Percentiles rank a stretch among this genome's conserved stretches.
Conservation (phyloP, 2,888 invertebrate genomes). For the Cataglyphis livida region DNA sequence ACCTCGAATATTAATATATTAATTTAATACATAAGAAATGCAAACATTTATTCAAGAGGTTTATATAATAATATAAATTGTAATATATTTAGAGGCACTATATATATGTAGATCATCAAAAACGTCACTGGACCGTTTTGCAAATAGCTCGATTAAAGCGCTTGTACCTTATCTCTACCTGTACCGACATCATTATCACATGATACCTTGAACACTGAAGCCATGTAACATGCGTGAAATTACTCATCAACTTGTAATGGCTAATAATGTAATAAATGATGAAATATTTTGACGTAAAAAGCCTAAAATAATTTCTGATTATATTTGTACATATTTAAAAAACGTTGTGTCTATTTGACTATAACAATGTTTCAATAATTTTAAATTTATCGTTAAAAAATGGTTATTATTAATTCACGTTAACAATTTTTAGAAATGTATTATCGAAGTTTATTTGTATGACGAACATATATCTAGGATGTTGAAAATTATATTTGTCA, state of each 20-base stretch:
- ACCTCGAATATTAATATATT: neutral
- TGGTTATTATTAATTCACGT: neutral
- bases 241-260: slow-evolving; percentile 18
- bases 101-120: slow-evolving; percentile 27
- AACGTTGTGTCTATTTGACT: neutral
- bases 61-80: neutral
- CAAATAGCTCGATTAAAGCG: slow-evolving; percentile 36
- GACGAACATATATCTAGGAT: neutral
- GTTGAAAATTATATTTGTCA: slow-evolving; percentile 6
- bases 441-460: neutral
- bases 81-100: slow-evolving; percentile 9
- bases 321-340: neutral
- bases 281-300: neutral
- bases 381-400: neutral
- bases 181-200: slow-evolving; percentile 36
- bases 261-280: slow-evolving; percentile 22
- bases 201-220: slow-evolving; percentile 13
- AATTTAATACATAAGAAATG: neutral
- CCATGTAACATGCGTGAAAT: slow-evolving; percentile 38
- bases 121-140: slow-evolving; percentile 46
- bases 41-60: neutral
- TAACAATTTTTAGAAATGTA: slow-evolving; percentile 25
- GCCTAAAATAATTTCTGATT: neutral
- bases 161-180: slow-evolving; percentile 23
- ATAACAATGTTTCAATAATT: neutral